Conservation (phyloP, 2,113 vertebrate species). For the Psilopsiagon aurifrons region DNA sequence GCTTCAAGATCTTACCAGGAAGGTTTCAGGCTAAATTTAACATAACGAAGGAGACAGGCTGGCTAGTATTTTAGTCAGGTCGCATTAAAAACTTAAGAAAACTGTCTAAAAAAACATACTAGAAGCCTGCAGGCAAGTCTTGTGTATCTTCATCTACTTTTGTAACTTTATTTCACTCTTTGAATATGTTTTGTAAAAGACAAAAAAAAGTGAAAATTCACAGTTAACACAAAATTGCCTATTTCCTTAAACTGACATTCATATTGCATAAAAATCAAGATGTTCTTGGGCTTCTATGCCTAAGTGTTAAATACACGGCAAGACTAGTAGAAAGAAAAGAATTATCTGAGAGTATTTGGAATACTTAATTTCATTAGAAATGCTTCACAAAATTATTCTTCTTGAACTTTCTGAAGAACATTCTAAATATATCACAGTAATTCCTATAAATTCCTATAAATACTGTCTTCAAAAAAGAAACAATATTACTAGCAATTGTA, state of each 20-base stretch:
- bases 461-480: not conserved
- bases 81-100: not conserved
- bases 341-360: not conserved
- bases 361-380: not conserved
- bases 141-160: not conserved
- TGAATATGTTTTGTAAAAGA: not conserved
- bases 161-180: not conserved
- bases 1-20: not conserved
- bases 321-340: not conserved
- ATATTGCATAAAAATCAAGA: not conserved
- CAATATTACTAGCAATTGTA: not conserved
- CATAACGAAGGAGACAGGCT: not conserved
- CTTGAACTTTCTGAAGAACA: not conserved
- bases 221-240: not conserved
- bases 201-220: not conserved
- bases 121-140: not conserved
- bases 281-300: fast-evolving
- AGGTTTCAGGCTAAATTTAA: constrained; percentile 39
- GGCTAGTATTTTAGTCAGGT: not conserved
- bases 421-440: not conserved
- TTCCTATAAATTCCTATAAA: not conserved
- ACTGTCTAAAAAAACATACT: not conserved
- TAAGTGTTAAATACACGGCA: not conserved
- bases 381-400: not conserved
- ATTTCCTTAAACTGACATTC: not conserved